Evolutionary conservation across 2,113 vertebrate genomes (phyloP).

Genomic region (Brienomyrus brachyistius): DNA sequence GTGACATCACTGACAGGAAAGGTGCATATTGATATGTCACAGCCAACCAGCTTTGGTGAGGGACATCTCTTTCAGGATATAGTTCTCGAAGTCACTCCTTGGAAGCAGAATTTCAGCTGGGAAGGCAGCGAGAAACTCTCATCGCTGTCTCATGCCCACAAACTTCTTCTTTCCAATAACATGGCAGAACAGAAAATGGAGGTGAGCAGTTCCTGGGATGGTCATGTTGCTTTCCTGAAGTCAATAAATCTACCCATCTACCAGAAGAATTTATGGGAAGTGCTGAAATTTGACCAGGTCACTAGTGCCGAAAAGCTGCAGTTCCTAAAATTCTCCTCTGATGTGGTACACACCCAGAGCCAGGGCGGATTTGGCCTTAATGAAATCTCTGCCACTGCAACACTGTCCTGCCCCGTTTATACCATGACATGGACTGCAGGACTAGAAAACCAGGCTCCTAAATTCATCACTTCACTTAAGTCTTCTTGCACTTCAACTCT

Average conservation of each 20-base stretch:
- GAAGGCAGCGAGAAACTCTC: constrained; percentile 51
- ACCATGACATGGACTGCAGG: constrained; percentile 59
- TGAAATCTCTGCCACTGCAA: constrained; percentile 51
- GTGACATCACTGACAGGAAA: constrained; percentile 52
- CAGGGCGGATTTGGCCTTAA: constrained; percentile 48
- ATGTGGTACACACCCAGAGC: constrained; percentile 60
- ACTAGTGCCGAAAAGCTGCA: constrained; percentile 49
- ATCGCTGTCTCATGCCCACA: constrained; percentile 46
- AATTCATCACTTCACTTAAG: constrained; percentile 60
- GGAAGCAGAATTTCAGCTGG: constrained; percentile 66
- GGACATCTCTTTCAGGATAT: constrained; percentile 56
- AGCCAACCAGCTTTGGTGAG: constrained; percentile 62
- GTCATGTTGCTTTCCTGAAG: constrained; percentile 51
- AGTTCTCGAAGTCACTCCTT: constrained; percentile 49
- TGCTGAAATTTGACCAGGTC: constrained; percentile 60
- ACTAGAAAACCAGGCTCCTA: constrained; percentile 54
- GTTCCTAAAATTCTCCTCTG: constrained; percentile 47
- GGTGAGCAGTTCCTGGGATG: constrained; percentile 54
- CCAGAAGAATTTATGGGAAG: constrained; percentile 61
- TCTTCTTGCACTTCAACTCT: constrained; percentile 72
- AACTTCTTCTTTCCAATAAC: constrained; percentile 59
- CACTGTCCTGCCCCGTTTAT: constrained; percentile 72
- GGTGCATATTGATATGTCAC: constrained; percentile 62
- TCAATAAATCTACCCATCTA: constrained; percentile 53
- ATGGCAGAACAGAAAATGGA: constrained; percentile 44